Evolutionary conservation across 2,797 vertebrate species (phyloP).

Genomic region (Ambastaia sidthimunki): DNA sequence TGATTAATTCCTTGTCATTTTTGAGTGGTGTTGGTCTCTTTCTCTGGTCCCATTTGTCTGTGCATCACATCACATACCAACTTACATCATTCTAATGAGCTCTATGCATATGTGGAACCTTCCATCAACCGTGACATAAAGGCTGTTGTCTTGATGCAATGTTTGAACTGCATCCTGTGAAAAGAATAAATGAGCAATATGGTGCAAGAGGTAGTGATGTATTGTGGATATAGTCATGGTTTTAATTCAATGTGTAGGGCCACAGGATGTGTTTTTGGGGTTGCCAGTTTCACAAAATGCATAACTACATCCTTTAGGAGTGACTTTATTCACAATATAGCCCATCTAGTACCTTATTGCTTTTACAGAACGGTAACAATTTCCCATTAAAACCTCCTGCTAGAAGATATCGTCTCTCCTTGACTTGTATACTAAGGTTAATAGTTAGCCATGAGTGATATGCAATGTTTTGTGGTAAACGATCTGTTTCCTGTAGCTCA

Average conservation of each 20-base stretch:
- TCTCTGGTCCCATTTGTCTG: constrained; percentile 6
- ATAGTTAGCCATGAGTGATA: too few relatives aligned
- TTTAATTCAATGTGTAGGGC: neutral
- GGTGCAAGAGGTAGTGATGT: neutral
- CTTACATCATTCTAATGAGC: neutral
- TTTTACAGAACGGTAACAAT: too few relatives aligned
- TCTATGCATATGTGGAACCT: neutral
- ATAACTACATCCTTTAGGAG: too few relatives aligned
- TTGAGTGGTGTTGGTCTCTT: constrained; percentile 28
- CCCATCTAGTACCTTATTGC: too few relatives aligned
- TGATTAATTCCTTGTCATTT: constrained; percentile 43
- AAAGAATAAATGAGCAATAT: neutral
- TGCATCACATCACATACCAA: neutral
- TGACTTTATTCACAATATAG: too few relatives aligned
- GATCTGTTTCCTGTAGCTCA: too few relatives aligned
- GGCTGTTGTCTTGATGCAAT: neutral
- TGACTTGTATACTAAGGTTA: too few relatives aligned
- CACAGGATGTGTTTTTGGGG: neutral
- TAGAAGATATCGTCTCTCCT: too few relatives aligned
- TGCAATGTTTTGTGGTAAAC: too few relatives aligned
- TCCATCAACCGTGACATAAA: neutral
- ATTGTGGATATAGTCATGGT: neutral
- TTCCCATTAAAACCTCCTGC: too few relatives aligned
- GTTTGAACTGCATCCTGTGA: neutral
- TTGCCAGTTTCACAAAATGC: too few relatives aligned